Evolutionary conservation across 2,797 vertebrate species (phyloP), one percentile per base, ranked within the genome.

Genomic region (Siniperca scherzeri): DNA sequence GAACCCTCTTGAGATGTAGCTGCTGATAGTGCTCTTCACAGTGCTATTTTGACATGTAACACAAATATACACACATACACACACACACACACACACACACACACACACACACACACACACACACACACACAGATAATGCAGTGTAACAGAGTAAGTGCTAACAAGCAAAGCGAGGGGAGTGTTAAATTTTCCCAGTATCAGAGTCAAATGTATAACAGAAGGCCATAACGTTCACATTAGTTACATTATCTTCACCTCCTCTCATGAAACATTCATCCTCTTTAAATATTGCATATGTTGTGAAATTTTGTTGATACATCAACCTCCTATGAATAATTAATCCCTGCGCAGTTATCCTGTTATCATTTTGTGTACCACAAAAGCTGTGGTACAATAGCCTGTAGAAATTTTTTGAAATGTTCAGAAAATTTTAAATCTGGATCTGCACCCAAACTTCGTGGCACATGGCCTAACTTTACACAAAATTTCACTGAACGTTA

Each of bases 211-310:
- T 79, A 81, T 84, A 81, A 79, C 78, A 69, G 44, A 78, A 61
- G 52, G 82, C 79, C 72, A 75, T 75, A 79, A 81, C 71, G 19
- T 70, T 78, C 60, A 73, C 80, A 71, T 86, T 77, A 68, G n/a
- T 56, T 70, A 33, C 70, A 83, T 85, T 88, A 80, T 80, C 76
- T 68, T 80, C 79, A 83, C 78, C 83, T 83, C 55, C 69, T 33
- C 66, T 82, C 78, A 87, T 91, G 7, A 88, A 92, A 87, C 61
- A 87, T 88, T 87, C 33, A 91, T 62, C 57, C 66, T 66, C 53
- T 67, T 69, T 86, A 66, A 91, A 88, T 91, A 87, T 87, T 90
- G 72, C 74, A 88, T 84, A 78, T 74, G 73, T 87, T 84, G 77
- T 79, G 70, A 80, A 67, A 66, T 85, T 82, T 82, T 77, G 75